Base-by-base conservation (phyloP, 2,113 vertebrate species). In the Chloropsis cyanopogon region DNA sequence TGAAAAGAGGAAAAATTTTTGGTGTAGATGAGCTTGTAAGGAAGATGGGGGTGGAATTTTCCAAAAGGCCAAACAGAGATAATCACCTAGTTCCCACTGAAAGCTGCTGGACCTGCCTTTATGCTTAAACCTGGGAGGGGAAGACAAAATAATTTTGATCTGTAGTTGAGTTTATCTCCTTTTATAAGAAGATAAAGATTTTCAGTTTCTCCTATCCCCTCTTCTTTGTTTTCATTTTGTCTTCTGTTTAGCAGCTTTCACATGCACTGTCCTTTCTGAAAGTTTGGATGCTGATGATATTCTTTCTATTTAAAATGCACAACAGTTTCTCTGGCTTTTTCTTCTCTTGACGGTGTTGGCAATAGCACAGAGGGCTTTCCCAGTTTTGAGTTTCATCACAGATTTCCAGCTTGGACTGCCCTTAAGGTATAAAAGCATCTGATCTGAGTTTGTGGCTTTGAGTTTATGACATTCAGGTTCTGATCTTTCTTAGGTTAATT, bases 361-460 rank as follows among this genome's bases (percentile, higher is more conserved):
- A 85, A 3, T 35, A 66, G 31, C 57, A 57, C 47, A 54, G 10
- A 73, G 23, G 21, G 39, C 41, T 95, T 88, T 60, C 18, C 41
- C 41, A 28, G 76, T 76, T 86, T 88, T 3, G 4, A 41, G n/a
- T 95, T 90, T 88, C 53, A 60, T 88, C 12, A 33, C 6, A 20
- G 1, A 60, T 59, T 95, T 88, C 69, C 69, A 78, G 19, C 60
- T 88, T 90, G 70, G 31, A 19, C 54, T 92, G 24, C 85, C 72
- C 49, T 81, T 84, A 88, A 78, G 63, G 47, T 90, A 66, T 60
- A 88, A 96, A 69, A 85, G 19, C 75, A 80, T 95, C 92, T 92
- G 87, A 94, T 91, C 64, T 14, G 60, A 65, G 54, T 78, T 88
- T 81, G 39, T 83, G 85, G 82, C 60, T 94, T 92, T 81, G 56